These are phyloP conservation scores for Euglossa dilemma DNA, from an alignment of 1,140 invertebrate species.

Conservation along the genomic window DNA sequence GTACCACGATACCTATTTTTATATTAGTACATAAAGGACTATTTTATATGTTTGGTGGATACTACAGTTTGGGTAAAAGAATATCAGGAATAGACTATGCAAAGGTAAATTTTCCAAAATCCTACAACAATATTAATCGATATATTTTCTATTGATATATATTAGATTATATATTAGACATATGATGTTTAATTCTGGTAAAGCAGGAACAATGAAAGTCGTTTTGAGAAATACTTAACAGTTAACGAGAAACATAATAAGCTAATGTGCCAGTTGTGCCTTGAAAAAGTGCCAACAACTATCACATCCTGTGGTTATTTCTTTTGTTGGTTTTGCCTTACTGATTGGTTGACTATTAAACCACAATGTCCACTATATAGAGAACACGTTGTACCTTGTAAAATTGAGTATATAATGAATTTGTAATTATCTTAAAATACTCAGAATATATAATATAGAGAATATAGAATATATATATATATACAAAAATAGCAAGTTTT, in stretches of 20 bases:
- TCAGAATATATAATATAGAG: conserved; percentile 76
- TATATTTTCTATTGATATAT: neutral
- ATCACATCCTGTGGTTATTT: conserved; percentile 93
- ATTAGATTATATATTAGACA: too few relatives aligned
- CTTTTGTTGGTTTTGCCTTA: conserved; percentile 94
- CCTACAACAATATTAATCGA: neutral
- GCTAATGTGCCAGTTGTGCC: conserved; percentile 89
- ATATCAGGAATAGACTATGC: conserved; percentile 76
- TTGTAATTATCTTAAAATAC: conserved; percentile 71
- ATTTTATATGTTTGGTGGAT: conserved; percentile 78
- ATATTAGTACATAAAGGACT: conserved; percentile 77
- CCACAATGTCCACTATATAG: conserved; percentile 88
- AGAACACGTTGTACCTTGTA: conserved; percentile 83
- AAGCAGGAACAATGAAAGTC: conserved; percentile 22
- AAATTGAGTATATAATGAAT: conserved; percentile 85
- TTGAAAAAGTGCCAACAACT: conserved; percentile 84
- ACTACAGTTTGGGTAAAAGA: conserved; percentile 77
- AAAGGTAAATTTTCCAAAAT: conserved; percentile 70
- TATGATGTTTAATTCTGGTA: conserved; percentile 74
- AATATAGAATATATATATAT: conserved; percentile 54
- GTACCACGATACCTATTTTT: conserved; percentile 72
- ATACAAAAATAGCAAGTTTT: conserved; percentile 80
- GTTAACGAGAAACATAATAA: conserved; percentile 28
- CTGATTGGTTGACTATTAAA: conserved; percentile 87
- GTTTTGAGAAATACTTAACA: conserved; percentile 33